Evolutionary conservation across 2,113 vertebrate genomes (phyloP).

Genomic region (Leptobrachium ailaonicum): DNA sequence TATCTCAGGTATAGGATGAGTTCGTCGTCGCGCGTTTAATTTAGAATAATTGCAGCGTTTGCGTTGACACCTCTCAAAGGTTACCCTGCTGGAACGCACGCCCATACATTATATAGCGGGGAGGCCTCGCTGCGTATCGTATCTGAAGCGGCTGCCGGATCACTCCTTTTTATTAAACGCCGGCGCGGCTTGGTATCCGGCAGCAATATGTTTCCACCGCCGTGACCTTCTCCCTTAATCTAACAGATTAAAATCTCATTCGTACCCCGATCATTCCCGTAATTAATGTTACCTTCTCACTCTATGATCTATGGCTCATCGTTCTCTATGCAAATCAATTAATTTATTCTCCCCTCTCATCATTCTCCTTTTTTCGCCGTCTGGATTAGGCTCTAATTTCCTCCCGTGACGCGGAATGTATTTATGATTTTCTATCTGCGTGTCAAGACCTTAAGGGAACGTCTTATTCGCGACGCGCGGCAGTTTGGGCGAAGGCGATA

Average conservation of each 20-base stretch:
- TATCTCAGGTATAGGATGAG: neutral
- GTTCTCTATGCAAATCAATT: conserved; percentile 31
- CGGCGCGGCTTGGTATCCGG: neutral
- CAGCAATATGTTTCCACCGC: conserved; percentile 11
- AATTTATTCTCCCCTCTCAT: conserved; percentile 10
- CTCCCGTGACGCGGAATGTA: neutral
- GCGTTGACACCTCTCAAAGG: no score
- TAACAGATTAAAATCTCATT: conserved; percentile 21
- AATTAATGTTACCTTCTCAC: conserved; percentile 30
- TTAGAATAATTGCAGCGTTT: neutral
- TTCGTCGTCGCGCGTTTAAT: neutral
- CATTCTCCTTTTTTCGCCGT: neutral
- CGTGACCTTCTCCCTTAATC: conserved; percentile 30
- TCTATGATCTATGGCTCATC: conserved; percentile 25
- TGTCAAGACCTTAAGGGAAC: neutral
- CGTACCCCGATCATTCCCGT: conserved; percentile 4
- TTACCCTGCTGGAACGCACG: no score
- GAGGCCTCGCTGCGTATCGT: no score
- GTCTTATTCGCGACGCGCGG: no score
- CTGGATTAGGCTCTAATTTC: neutral
- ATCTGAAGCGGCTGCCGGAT: no score
- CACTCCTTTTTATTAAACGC: neutral
- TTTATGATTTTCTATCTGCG: neutral
- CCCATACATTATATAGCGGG: no score
- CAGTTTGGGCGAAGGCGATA: no score